Base-by-base conservation (phyloP, 2,797 vertebrate genomes). In the Rhabdophis nuchalis region DNA sequence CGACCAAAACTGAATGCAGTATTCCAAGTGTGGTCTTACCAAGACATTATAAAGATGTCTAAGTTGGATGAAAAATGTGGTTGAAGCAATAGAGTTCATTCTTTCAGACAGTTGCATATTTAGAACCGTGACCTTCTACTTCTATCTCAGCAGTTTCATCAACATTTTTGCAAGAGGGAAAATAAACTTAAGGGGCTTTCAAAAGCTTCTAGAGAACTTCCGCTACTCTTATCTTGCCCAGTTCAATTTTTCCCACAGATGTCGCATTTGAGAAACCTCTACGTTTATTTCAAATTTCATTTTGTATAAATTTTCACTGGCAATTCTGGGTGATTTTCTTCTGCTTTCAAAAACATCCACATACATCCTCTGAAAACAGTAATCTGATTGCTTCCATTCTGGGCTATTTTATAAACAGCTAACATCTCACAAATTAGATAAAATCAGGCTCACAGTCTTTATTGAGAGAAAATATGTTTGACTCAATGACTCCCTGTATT, bases 361-460 rank as follows among this genome's bases (percentile, higher is more conserved):
- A 90, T 93, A n/a, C 52, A 68, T 20, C 12, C 86, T 12, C 32
- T 57, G 53, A 82, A 46, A 82, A 10, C n/a, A 5, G 14, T 27
- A 64, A 52, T 52, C 46, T 89, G 88, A 92, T 85, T 91, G 61
- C 86, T 95, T 96, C 94, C 87, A 94, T 91, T 64, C 0, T 54
- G 85, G 93, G 93, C 90, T 95, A 86, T 46, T 95, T 96, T 96
- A 97, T 92, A 92, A 95, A 96, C 94, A 93, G 57, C 77, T 95
- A 96, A 96, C 89, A 93, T 94, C 93, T 96, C 95, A 92, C 96
- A 95, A 97, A 94, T 87, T 16, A 61, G 87, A 95, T 91, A 86
- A 95, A 96, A 95, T 95, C 95, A 92, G 53, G 56, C 29, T 89
- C 11, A 3, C 61, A 90, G 89, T 86, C 93, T 96, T 96, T 96